Conservation (phyloP, 2,797 vertebrate species). For the Rhabdophis nuchalis region DNA sequence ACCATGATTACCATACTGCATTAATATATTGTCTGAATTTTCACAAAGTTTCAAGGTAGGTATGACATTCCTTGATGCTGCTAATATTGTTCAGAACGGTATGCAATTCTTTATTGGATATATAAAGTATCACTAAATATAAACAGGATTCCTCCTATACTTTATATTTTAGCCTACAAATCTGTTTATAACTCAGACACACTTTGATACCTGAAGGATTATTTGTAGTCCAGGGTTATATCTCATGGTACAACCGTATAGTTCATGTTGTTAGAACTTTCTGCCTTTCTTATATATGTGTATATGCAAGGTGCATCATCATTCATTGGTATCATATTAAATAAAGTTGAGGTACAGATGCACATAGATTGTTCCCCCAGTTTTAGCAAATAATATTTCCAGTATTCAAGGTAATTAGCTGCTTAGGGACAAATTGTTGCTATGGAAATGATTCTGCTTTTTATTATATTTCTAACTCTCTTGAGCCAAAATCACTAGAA, state of each 20-base stretch:
- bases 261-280: not conserved
- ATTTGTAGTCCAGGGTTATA: not conserved
- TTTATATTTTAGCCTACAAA: not conserved
- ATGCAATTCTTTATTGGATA: not conserved
- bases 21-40: not conserved
- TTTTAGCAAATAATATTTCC: not conserved
- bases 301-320: not conserved
- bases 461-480: not conserved
- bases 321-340: not conserved
- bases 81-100: not conserved
- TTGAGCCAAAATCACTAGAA: not conserved
- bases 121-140: not conserved
- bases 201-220: not conserved
- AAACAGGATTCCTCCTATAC: not conserved
- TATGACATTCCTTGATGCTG: not conserved
- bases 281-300: not conserved
- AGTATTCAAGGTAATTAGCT: not conserved
- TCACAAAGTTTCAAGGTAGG: not conserved
- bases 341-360: not conserved
- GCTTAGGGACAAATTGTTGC: not conserved
- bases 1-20: constrained; percentile 3
- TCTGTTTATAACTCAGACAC: not conserved
- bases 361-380: not conserved
- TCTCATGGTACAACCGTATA: not conserved
- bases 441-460: not conserved